Conservation (phyloP, 2,888 invertebrate genomes). For the Callimorpha dominula region DNA sequence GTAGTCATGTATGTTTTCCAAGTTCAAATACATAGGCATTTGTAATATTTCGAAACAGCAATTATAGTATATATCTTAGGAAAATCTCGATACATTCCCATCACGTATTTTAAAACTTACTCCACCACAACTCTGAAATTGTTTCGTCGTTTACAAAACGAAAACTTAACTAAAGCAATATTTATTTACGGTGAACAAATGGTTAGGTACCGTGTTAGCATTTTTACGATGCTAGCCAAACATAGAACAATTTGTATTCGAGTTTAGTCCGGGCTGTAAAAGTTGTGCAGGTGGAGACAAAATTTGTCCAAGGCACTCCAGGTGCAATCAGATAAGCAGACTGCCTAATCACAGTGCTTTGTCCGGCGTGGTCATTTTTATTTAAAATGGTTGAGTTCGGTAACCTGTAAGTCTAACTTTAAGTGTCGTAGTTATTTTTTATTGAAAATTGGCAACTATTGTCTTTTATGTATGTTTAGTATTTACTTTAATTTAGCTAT, state of each 20-base stretch:
- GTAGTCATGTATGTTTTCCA: neutral
- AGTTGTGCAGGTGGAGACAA: conserved; percentile 59
- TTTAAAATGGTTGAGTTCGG: conserved; percentile 34
- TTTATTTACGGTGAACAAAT: conserved; percentile 68
- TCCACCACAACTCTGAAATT: conserved; percentile 26
- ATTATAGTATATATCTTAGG: neutral
- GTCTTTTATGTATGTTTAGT: neutral
- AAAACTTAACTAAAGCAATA: conserved; percentile 59
- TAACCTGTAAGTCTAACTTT: conserved; percentile 20
- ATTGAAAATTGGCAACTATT: neutral
- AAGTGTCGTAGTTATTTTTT: neutral
- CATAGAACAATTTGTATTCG: conserved; percentile 77
- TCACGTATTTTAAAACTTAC: conserved; percentile 24
- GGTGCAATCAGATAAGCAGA: conserved; percentile 75
- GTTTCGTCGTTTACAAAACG: conserved; percentile 38
- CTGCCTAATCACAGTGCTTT: conserved; percentile 63
- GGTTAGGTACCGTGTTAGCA: conserved; percentile 66
- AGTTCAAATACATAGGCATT: too few relatives aligned
- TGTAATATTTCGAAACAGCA: neutral
- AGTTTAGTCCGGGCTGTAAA: conserved; percentile 71
- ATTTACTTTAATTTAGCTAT: too few relatives aligned
- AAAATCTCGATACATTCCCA: conserved; percentile 11
- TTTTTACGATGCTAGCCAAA: conserved; percentile 78
- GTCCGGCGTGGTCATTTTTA: conserved; percentile 58
- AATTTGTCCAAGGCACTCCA: conserved; percentile 62